Percentiles rank a stretch among this genome's conserved stretches.
These are phyloP conservation scores for Coracopsis vasa DNA, from an alignment of 2,113 vertebrate genomes.

Conservation along the genomic window DNA sequence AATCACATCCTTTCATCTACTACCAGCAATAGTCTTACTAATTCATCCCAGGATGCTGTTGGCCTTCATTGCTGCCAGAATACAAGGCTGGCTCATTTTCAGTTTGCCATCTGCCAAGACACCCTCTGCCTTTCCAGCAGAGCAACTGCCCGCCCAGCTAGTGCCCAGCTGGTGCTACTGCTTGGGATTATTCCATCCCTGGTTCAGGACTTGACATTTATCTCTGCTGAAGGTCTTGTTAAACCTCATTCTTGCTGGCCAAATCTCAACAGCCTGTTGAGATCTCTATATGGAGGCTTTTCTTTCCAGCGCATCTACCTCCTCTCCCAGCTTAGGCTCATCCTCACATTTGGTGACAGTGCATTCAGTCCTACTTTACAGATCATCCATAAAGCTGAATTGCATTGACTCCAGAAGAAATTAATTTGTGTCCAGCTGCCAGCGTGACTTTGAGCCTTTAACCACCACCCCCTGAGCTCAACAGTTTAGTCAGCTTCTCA, in stretches of 20 bases:
- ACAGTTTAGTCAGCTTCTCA: not conserved
- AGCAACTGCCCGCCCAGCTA: not conserved
- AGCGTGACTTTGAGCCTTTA: not conserved
- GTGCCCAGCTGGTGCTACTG: conserved; percentile 1
- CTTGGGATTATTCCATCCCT: not conserved
- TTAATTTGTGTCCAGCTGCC: not conserved
- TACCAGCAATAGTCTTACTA: not conserved
- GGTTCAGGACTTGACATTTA: not conserved
- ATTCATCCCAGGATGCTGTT: not conserved
- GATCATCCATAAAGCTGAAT: not conserved
- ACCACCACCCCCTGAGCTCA: not conserved
- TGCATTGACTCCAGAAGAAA: not conserved
- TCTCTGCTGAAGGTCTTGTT: not conserved
- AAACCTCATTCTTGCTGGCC: conserved; percentile 9
- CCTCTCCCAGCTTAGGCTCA: not conserved
- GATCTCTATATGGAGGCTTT: not conserved
- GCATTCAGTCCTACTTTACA: not conserved
- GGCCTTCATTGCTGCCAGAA: not conserved
- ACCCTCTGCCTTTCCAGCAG: not conserved
- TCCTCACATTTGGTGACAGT: not conserved
- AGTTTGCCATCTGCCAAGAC: not conserved
- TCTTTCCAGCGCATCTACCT: not conserved
- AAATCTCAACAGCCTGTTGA: not conserved
- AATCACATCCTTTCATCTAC: not conserved
- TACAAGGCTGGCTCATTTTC: not conserved